Conservation (phyloP, 2,797 vertebrate species). For the Margarornis squamiger region DNA sequence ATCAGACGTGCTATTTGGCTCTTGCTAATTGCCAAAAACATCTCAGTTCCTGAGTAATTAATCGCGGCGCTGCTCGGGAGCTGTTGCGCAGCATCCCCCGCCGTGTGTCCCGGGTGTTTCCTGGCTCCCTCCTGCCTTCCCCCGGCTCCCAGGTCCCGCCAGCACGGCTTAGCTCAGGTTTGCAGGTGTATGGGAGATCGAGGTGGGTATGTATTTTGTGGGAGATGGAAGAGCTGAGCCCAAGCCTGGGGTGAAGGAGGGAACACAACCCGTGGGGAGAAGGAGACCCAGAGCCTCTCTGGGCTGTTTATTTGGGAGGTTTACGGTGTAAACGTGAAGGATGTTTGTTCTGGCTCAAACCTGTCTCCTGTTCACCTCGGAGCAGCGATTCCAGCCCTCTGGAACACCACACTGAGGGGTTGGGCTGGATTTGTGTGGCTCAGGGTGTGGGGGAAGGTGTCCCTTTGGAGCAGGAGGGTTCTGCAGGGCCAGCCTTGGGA, state of each 20-base stretch:
- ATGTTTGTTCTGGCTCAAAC: background rate
- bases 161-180: background rate
- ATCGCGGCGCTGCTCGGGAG: background rate
- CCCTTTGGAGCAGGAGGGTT: background rate
- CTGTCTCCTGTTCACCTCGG: background rate
- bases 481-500: background rate
- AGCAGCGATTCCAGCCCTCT: background rate
- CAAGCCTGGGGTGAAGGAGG: background rate
- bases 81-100: background rate
- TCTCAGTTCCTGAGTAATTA: background rate
- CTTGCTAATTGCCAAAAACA: background rate
- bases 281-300: background rate
- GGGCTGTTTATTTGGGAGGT: background rate
- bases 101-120: background rate
- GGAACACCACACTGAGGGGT: background rate
- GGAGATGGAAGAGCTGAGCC: background rate
- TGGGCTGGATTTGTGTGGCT: background rate
- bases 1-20: fast-evolving
- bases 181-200: background rate
- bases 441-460: fast-evolving
- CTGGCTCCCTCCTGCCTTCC: fast-evolving
- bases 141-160: background rate
- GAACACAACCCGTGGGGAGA: background rate
- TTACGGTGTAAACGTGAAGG: fast-evolving
- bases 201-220: fast-evolving